Evolutionary conservation across 2,797 vertebrate genomes (phyloP).

Genomic region (Macroramphosus scolopax): DNA sequence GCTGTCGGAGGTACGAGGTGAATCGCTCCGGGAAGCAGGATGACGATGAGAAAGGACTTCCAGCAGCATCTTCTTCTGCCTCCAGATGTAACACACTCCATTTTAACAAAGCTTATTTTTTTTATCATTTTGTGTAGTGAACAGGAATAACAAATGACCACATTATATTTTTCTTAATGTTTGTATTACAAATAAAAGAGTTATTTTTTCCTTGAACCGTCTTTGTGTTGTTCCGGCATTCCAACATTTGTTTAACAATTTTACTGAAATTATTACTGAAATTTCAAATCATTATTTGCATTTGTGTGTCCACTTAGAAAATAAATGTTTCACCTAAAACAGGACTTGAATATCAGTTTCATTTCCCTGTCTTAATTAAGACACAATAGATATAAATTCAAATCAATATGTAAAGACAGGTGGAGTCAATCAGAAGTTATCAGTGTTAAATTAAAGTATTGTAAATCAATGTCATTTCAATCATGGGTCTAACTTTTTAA

Average conservation of each 20-base stretch:
- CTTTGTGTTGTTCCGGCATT: neutral
- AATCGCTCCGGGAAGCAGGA: constrained; percentile 10
- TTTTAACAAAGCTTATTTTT: constrained; percentile 4
- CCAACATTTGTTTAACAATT: neutral
- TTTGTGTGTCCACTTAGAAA: no score
- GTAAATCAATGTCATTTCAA: no score
- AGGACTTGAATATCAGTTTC: no score
- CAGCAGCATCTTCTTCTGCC: neutral
- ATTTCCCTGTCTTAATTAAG: no score
- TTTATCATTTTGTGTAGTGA: neutral
- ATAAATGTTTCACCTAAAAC: no score
- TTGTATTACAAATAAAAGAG: neutral
- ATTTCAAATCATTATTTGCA: neutral
- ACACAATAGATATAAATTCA: no score
- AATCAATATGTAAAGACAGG: no score
- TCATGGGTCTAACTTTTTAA: neutral
- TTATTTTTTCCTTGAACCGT: neutral
- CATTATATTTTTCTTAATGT: neutral
- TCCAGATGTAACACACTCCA: neutral
- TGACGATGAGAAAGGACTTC: neutral
- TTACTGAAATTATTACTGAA: neutral
- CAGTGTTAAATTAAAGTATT: no score
- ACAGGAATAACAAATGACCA: neutral
- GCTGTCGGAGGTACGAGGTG: neutral
- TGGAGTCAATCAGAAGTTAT: no score